A percentile compares a stretch with the other conserved stretches of the same genome.
Evolutionary conservation across 1,140 invertebrate species (phyloP).

Genomic region (Polypedilum vanderplanki): DNA sequence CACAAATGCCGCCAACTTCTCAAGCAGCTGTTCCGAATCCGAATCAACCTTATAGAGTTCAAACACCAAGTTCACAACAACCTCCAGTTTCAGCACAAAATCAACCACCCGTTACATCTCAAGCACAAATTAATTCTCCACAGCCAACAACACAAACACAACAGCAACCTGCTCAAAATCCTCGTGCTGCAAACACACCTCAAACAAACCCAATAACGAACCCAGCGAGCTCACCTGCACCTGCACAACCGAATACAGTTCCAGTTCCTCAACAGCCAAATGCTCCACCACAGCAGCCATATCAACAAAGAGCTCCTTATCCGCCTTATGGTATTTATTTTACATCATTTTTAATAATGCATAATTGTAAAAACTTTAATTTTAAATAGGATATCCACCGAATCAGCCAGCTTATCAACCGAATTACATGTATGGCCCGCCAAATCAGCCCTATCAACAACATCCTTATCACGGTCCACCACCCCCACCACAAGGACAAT

Average conservation of each 20-base stretch:
- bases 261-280: conserved; percentile 34
- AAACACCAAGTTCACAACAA: conserved; percentile 33
- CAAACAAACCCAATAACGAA: neutral
- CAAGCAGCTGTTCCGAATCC: conserved; percentile 44
- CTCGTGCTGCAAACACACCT: neutral
- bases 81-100: conserved; percentile 40
- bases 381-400: conserved; percentile 48
- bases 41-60: conserved; percentile 33
- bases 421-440: conserved; percentile 41
- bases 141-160: neutral
- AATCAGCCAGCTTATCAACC: conserved; percentile 43
- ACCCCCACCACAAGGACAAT: conserved; percentile 33
- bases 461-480: conserved; percentile 43
- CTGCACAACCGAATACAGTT: conserved; percentile 38
- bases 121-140: too few relatives aligned
- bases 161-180: neutral
- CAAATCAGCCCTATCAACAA: conserved; percentile 36
- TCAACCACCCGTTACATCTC: neutral
- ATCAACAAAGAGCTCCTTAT: conserved; percentile 29
- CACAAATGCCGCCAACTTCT: conserved; percentile 49
- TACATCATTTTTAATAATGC: conserved; percentile 42
- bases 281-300: conserved; percentile 32
- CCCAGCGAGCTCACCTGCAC: neutral
- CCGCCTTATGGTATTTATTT: conserved; percentile 1
- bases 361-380: conserved; percentile 46